phyloP scores from a whole-genome alignment of 2,797 vertebrate genomes.

The Lemur catta region DNA sequence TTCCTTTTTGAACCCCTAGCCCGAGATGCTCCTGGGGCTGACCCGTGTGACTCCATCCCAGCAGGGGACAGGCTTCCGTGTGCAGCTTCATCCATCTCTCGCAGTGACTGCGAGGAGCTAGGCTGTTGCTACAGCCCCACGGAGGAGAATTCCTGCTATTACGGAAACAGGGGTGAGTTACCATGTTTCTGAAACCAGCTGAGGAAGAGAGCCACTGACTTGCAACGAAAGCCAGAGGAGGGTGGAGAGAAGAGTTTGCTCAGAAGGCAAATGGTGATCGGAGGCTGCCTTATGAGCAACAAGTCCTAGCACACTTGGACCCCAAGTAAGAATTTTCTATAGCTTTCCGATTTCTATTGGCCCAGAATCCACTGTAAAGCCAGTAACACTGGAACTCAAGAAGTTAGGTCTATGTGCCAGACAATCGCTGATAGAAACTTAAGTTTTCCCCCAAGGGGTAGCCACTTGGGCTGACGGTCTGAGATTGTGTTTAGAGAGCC shows the following conservation, averaged over 20 bases:
- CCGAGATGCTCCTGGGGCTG: slow-evolving; percentile 42
- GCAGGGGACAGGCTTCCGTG: slow-evolving; percentile 62
- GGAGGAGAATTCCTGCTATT: slow-evolving; percentile 76
- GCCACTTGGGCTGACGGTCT: not conserved
- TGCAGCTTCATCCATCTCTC: not conserved
- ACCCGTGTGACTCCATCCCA: slow-evolving; percentile 59
- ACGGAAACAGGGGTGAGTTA: slow-evolving; percentile 78
- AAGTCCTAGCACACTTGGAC: not conserved
- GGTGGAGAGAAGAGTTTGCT: not conserved
- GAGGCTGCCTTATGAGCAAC: not conserved
- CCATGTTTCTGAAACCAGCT: not conserved
- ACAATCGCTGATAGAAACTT: not conserved
- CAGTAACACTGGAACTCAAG: not conserved
- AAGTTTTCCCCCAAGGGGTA: not conserved
- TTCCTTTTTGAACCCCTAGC: slow-evolving; percentile 28
- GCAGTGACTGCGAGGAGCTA: slow-evolving; percentile 39
- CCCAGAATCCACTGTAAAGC: not conserved
- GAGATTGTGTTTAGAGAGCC: not conserved
- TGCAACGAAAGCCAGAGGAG: not conserved
- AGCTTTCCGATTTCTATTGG: not conserved
- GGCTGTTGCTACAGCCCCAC: slow-evolving; percentile 77
- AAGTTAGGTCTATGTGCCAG: not conserved
- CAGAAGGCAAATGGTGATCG: not conserved
- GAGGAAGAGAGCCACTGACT: not conserved
- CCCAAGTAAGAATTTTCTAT: not conserved